Evolutionary conservation across 2,888 invertebrate species (phyloP).

Genomic region (Papilio gigon): DNA sequence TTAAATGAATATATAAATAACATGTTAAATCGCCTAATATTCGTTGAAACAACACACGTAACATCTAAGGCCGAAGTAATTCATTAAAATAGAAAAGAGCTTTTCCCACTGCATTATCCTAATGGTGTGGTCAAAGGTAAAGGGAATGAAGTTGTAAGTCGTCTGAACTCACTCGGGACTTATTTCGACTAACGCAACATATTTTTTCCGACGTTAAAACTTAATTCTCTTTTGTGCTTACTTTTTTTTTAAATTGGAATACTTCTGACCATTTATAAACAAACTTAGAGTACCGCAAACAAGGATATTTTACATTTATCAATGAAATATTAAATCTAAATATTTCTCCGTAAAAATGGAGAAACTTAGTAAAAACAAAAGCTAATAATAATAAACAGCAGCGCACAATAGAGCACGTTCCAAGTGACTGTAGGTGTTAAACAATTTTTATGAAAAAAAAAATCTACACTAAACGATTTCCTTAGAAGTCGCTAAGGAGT

Average conservation of each 20-base stretch:
- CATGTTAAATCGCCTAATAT: background rate
- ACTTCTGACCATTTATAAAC: background rate
- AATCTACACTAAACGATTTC: too few species aligned
- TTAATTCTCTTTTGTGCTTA: background rate
- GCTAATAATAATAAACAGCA: too few species aligned
- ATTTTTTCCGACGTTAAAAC: conserved; percentile 15
- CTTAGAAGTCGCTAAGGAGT: too few species aligned
- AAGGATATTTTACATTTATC: background rate
- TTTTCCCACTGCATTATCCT: conserved; percentile 17
- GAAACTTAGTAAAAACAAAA: too few species aligned
- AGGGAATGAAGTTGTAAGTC: conserved; percentile 18
- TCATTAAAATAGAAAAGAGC: conserved; percentile 19
- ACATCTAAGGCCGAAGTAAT: conserved; percentile 20
- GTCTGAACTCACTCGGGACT: conserved; percentile 16
- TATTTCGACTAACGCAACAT: conserved; percentile 9
- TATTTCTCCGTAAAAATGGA: too few species aligned
- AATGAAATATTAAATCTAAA: too few species aligned
- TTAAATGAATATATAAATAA: background rate
- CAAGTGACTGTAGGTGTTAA: too few species aligned
- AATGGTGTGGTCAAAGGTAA: conserved; percentile 16
- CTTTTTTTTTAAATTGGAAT: background rate
- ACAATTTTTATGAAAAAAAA: too few species aligned
- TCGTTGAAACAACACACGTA: background rate
- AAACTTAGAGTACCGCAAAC: background rate
- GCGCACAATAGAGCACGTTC: too few species aligned